These are phyloP conservation scores for Hyaena hyaena DNA, from an alignment of 2,113 vertebrate genomes.

Conservation along the genomic window DNA sequence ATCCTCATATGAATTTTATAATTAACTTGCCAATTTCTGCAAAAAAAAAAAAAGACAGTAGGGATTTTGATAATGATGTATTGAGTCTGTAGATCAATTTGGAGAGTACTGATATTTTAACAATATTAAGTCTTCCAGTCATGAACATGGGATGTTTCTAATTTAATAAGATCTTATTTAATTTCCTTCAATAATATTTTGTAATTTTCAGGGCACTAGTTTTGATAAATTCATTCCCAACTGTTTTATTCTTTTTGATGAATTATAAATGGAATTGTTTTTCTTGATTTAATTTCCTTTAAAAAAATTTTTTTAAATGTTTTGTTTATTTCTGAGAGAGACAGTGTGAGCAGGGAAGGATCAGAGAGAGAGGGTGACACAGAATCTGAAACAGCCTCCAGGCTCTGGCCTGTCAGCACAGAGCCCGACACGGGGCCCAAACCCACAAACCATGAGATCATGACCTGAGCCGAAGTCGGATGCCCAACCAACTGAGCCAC, in stretches of 20 bases:
- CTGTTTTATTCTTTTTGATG: not conserved
- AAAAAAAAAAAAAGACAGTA: not conserved
- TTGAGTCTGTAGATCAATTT: not conserved
- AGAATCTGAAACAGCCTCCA: too few relatives aligned
- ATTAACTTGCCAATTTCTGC: not conserved
- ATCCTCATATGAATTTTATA: not conserved
- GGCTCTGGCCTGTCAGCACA: too few relatives aligned
- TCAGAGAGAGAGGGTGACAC: too few relatives aligned
- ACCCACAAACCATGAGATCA: too few relatives aligned
- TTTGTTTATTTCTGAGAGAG: too few relatives aligned
- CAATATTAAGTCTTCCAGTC: not conserved
- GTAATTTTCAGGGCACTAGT: not conserved
- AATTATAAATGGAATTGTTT: not conserved
- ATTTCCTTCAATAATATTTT: not conserved
- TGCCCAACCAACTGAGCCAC: too few relatives aligned
- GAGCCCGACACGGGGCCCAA: too few relatives aligned
- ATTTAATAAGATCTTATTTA: not conserved
- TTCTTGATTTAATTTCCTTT: not conserved
- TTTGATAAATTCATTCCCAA: not conserved
- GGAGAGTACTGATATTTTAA: not conserved
- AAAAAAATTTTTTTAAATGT: too few relatives aligned
- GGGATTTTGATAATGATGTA: not conserved
- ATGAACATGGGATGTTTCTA: not conserved
- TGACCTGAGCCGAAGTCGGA: too few relatives aligned
- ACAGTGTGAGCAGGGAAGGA: too few relatives aligned